Conservation (phyloP, 1,140 invertebrate species). For the Phocides pigmalion region DNA sequence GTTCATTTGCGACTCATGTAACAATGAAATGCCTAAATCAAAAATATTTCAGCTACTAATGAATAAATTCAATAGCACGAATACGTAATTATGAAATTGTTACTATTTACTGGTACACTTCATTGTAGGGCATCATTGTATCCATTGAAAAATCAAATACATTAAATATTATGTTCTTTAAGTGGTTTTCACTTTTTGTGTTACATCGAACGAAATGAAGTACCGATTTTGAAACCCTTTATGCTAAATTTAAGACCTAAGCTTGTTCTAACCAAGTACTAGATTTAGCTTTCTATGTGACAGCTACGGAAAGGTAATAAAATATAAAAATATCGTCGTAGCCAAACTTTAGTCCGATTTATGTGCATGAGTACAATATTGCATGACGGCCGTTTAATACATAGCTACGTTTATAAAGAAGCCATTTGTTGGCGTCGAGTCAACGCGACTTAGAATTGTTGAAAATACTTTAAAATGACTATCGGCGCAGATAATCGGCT, state of each 20-base stretch:
- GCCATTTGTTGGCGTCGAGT: not conserved
- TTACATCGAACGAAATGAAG: slow-evolving; percentile 7
- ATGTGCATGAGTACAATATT: slow-evolving; percentile 48
- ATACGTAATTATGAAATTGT: too few species aligned
- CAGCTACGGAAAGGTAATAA: slow-evolving; percentile 59
- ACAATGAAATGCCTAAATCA: too few species aligned
- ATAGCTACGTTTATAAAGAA: not conserved
- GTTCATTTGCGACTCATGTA: too few species aligned
- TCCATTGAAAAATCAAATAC: too few species aligned
- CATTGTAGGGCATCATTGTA: too few species aligned
- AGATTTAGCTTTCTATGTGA: slow-evolving; percentile 59
- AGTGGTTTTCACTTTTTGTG: too few species aligned
- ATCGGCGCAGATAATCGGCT: not conserved
- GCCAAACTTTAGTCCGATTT: slow-evolving; percentile 45
- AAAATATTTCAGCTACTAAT: too few species aligned
- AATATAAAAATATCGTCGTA: slow-evolving; percentile 51
- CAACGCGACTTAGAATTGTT: not conserved
- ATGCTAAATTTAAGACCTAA: slow-evolving; percentile 22
- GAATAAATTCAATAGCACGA: too few species aligned
- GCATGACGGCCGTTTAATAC: slow-evolving; percentile 23
- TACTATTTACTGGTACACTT: too few species aligned
- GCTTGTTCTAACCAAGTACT: slow-evolving; percentile 41
- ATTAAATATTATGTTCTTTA: too few species aligned
- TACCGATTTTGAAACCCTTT: slow-evolving; percentile 19
- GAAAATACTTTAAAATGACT: not conserved